Evolutionary conservation across 2,888 invertebrate species (phyloP).

Genomic region (Ectemnius continuus): DNA sequence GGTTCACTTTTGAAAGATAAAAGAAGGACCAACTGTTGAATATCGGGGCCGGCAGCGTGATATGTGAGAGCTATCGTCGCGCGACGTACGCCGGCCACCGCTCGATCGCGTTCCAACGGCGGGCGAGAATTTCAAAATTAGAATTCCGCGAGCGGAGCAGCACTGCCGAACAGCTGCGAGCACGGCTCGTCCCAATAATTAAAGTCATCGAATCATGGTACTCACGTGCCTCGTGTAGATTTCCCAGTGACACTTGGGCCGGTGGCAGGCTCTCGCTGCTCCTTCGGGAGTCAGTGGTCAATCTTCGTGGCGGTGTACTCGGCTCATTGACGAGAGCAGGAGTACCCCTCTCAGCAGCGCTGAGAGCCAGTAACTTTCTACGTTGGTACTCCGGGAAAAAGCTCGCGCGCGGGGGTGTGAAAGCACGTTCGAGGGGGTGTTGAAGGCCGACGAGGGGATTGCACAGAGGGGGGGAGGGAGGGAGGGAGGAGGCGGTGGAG

Average conservation of each 20-base stretch:
- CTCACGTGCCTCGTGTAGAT: neutral
- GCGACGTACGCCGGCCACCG: neutral
- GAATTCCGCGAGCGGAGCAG: neutral
- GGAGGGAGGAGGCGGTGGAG: too few relatives aligned
- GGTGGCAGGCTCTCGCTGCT: too few relatives aligned
- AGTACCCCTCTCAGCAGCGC: too few relatives aligned
- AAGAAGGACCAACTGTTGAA: constrained; percentile 78
- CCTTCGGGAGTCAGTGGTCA: neutral
- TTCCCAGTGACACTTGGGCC: neutral
- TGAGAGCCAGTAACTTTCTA: constrained; percentile 4
- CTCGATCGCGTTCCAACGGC: neutral
- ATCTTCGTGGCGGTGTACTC: neutral
- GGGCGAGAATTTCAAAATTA: constrained; percentile 8
- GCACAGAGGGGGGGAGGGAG: neutral
- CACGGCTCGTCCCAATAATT: neutral
- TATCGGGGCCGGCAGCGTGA: constrained; percentile 62
- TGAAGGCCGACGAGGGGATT: neutral
- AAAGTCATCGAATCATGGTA: constrained; percentile 4
- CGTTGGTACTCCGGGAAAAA: neutral
- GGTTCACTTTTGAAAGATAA: constrained; percentile 74
- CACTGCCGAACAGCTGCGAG: neutral
- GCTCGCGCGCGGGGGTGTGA: neutral
- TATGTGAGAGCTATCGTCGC: neutral
- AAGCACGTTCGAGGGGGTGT: neutral
- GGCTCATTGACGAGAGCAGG: neutral